phyloP scores from a whole-genome alignment of 2,797 vertebrate genomes.

The Basileuterus tristriatus region DNA sequence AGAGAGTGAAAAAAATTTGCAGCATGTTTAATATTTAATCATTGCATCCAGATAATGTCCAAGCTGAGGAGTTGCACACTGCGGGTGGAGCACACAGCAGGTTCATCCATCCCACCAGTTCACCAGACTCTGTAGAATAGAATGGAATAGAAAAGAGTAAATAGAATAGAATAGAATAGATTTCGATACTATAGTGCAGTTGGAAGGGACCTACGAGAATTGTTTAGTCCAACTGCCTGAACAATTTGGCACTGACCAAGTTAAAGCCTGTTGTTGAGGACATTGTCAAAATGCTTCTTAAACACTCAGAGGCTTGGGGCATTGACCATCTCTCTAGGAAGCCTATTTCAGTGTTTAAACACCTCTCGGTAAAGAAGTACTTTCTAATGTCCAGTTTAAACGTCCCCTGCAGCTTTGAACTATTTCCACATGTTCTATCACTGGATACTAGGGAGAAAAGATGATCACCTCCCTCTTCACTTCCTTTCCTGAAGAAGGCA shows the following conservation, averaged over 20 bases:
- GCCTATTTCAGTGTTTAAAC: neutral
- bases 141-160: neutral
- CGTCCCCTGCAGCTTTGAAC: neutral
- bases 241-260: neutral
- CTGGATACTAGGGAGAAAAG: neutral
- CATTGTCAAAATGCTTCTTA: neutral
- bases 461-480: neutral
- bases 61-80: neutral
- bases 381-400: neutral
- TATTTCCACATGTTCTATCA: neutral
- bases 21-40: neutral
- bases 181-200: neutral
- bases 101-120: neutral
- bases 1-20: neutral
- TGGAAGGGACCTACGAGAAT: neutral
- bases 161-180: neutral
- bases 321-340: neutral
- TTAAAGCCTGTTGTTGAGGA: neutral
- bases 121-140: neutral
- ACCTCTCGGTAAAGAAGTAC: rapidly evolving
- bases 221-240: neutral
- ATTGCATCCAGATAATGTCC: neutral
- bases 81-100: neutral
- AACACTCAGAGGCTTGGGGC: neutral
- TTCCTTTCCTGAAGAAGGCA: neutral